A percentile compares a stretch with the other conserved stretches of the same genome.
phyloP scores from a whole-genome alignment of 2,113 vertebrate species.

The Trochalopteron elliotii region DNA sequence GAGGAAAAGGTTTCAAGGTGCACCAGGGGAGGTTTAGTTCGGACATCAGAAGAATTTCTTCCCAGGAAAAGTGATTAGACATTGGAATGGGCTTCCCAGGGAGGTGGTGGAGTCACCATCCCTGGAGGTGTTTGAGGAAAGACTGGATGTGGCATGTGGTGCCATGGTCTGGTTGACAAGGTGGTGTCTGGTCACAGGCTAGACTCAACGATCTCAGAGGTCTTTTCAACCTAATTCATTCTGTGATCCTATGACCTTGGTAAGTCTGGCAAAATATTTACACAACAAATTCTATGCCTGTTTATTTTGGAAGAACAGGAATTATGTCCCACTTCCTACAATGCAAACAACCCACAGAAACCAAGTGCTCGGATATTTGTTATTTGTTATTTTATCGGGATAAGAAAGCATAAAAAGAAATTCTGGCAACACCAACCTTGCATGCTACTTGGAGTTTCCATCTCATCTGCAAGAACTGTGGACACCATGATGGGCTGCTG shows the following conservation, averaged over 20 bases:
- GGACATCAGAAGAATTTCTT: neutral
- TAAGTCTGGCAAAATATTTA: neutral
- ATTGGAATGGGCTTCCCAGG: neutral
- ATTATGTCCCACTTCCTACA: neutral
- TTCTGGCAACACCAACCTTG: constrained; percentile 74
- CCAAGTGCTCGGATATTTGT: neutral
- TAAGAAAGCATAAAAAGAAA: neutral
- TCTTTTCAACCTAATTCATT: neutral
- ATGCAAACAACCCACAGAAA: neutral
- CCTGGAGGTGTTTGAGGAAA: neutral
- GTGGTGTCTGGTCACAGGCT: neutral
- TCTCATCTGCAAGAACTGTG: constrained; percentile 78
- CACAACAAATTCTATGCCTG: neutral
- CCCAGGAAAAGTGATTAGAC: neutral
- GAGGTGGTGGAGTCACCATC: fast-evolving
- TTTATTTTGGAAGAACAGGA: neutral
- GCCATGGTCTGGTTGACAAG: neutral
- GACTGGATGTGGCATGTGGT: neutral
- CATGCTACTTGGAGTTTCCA: constrained; percentile 78
- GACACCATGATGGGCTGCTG: constrained; percentile 87
- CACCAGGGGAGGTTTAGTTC: neutral
- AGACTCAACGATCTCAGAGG: neutral
- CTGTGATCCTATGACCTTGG: neutral
- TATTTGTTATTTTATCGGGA: neutral
- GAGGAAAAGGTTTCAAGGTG: neutral